A percentile compares a stretch with the other conserved stretches of the same genome.
Evolutionary conservation across 2,113 vertebrate species (phyloP).

Genomic region (Lathamus discolor): DNA sequence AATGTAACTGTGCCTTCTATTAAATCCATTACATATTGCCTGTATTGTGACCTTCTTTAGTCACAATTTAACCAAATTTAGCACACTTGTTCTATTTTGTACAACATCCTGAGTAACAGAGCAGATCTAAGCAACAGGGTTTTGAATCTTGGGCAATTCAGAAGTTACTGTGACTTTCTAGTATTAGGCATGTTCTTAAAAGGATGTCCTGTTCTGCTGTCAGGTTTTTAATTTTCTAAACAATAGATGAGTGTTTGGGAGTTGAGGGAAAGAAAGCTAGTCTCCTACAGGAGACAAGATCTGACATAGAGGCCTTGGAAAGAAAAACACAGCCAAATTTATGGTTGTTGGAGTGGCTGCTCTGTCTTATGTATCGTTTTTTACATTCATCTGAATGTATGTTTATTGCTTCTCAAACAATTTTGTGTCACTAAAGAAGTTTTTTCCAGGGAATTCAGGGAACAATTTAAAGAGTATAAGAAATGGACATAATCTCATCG

Average conservation of each 20-base stretch:
- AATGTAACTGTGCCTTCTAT: background rate
- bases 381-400: slow-evolving; percentile 32
- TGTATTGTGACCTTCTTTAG: background rate
- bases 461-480: background rate
- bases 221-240: slow-evolving; percentile 31
- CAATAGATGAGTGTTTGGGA: slow-evolving; percentile 35
- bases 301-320: slow-evolving; percentile 59
- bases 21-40: background rate
- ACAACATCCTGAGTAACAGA: background rate
- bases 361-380: slow-evolving; percentile 58
- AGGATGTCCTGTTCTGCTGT: slow-evolving; percentile 26
- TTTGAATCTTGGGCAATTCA: background rate
- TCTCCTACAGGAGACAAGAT: slow-evolving; percentile 36
- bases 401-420: slow-evolving; percentile 55
- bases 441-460: slow-evolving; percentile 8
- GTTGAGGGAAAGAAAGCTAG: slow-evolving; percentile 1
- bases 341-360: slow-evolving; percentile 50
- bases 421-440: background rate
- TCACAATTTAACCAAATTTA: background rate
- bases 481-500: background rate
- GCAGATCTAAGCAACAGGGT: background rate
- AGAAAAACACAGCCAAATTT: slow-evolving; percentile 57
- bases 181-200: background rate
- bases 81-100: background rate
- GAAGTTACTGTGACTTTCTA: slow-evolving; percentile 19